These are phyloP conservation scores for Gallinago paraguaiae DNA, from an alignment of 2,113 vertebrate genomes.

Conservation along the genomic window DNA sequence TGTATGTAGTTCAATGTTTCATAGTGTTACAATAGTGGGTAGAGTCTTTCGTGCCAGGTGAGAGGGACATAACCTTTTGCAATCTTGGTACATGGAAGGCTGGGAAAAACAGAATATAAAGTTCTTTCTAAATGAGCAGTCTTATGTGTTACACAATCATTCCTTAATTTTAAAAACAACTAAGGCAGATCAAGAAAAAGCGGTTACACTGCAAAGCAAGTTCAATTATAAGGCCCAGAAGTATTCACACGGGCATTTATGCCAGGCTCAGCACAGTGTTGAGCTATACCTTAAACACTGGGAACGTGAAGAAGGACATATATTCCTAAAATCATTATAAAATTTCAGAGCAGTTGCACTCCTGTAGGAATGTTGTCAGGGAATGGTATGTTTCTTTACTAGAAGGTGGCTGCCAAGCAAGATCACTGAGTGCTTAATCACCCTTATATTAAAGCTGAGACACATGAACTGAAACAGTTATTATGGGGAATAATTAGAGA, in stretches of 20 bases:
- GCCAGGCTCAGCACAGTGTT: neutral
- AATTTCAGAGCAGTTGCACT: neutral
- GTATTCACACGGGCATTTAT: neutral
- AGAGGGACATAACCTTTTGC: neutral
- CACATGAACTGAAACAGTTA: constrained; percentile 44
- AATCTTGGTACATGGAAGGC: neutral
- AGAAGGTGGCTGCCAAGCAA: constrained; percentile 26
- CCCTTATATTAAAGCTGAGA: constrained; percentile 33
- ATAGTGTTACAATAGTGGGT: neutral
- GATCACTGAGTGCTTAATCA: constrained; percentile 47
- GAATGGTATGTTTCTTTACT: neutral
- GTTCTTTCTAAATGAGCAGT: neutral
- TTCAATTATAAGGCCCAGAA: neutral
- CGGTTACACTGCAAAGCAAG: neutral
- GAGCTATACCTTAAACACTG: neutral
- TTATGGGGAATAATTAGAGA: constrained; percentile 53
- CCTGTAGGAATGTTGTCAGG: neutral
- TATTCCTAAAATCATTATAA: neutral
- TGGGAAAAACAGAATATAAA: neutral
- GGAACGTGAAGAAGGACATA: neutral
- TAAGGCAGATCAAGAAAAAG: neutral
- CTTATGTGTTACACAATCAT: neutral
- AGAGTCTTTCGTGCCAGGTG: neutral
- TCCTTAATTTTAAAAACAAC: neutral
- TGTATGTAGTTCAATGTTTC: neutral